Percentiles rank a stretch among this genome's conserved stretches.
Conservation (phyloP, 2,888 invertebrate species). For the Mythimna ferrago region DNA sequence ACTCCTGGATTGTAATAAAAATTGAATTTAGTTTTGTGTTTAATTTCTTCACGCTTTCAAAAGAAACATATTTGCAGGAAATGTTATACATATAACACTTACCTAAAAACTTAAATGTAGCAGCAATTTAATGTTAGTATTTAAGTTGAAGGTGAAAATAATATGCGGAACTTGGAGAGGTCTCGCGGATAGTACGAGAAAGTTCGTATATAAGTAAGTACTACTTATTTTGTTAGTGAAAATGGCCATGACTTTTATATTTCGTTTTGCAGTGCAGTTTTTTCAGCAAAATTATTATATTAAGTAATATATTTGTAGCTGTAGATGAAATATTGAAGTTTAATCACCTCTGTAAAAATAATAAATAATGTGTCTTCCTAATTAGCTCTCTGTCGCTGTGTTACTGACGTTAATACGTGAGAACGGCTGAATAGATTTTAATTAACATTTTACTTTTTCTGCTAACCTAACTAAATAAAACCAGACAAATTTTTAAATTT, state of each 20-base stretch:
- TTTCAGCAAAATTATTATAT: neutral
- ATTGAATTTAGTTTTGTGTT: constrained; percentile 60
- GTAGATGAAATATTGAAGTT: neutral
- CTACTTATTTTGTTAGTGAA: neutral
- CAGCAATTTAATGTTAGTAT: neutral
- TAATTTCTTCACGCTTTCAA: constrained; percentile 31
- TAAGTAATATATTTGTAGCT: neutral
- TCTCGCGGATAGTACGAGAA: neutral
- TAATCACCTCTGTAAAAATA: neutral
- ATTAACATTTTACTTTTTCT: neutral
- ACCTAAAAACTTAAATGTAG: neutral
- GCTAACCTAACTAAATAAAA: neutral
- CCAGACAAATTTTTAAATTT: neutral
- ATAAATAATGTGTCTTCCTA: neutral
- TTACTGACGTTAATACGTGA: neutral
- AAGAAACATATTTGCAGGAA: neutral
- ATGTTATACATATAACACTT: no score
- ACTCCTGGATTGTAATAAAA: constrained; percentile 75
- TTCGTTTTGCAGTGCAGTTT: neutral
- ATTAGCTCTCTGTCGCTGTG: neutral
- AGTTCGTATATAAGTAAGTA: neutral
- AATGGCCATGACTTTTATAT: neutral
- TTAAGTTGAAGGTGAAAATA: neutral
- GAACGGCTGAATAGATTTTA: neutral
- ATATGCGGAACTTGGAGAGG: neutral